phyloP scores from a whole-genome alignment of 23 tunicate species.

The Pegea sp. region DNA sequence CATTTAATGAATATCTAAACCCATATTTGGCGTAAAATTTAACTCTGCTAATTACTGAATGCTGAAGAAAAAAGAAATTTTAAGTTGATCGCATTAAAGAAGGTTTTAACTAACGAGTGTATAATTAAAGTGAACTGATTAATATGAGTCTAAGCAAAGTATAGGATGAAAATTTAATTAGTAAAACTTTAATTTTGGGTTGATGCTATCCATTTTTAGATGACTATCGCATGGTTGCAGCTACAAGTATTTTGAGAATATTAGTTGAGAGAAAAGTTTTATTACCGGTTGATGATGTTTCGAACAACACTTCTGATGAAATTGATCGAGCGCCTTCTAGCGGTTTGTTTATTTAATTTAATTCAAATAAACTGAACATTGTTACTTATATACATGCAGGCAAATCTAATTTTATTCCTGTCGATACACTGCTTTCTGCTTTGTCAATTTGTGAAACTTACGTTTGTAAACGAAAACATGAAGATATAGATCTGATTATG shows the following conservation, averaged over 20 bases:
- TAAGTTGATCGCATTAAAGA: too few relatives aligned
- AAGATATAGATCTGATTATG: conserved; percentile 43
- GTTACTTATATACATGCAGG: conserved; percentile 14
- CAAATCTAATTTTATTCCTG: conserved; percentile 34
- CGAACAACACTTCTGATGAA: not conserved
- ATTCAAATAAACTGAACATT: too few relatives aligned
- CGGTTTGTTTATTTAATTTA: not conserved
- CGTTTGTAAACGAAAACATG: conserved; percentile 61
- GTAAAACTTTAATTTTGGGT: too few relatives aligned
- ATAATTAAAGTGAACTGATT: too few relatives aligned
- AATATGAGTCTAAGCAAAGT: too few relatives aligned
- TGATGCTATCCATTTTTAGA: too few relatives aligned
- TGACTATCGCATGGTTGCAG: not conserved
- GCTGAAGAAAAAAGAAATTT: too few relatives aligned
- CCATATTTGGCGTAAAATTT: too few relatives aligned
- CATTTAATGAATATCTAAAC: too few relatives aligned
- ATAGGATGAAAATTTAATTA: too few relatives aligned
- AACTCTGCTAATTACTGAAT: too few relatives aligned
- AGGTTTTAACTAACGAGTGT: too few relatives aligned
- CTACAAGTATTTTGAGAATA: not conserved
- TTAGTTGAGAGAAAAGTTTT: not conserved
- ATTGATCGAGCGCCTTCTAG: not conserved
- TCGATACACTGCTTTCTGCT: conserved; percentile 20
- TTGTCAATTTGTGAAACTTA: conserved; percentile 28
- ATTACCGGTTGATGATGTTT: not conserved